Conservation (phyloP, 2,888 invertebrate genomes). For the Lamproptera curius region DNA sequence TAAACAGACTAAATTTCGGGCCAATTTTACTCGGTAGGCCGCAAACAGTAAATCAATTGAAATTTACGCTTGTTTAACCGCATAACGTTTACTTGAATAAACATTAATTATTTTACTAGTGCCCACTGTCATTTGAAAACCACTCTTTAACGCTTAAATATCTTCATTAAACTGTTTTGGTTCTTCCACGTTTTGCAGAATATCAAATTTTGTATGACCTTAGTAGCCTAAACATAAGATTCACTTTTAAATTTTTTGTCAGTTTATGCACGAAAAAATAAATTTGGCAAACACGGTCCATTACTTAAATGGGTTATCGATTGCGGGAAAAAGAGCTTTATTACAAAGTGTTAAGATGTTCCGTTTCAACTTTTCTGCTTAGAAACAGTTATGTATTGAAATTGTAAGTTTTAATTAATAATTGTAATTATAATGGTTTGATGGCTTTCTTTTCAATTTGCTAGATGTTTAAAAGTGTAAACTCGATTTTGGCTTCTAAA, state of each 20-base stretch:
- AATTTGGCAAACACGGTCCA: conserved; percentile 1
- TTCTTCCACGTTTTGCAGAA: neutral
- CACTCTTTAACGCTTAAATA: conserved; percentile 17
- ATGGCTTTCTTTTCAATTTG: conserved; percentile 1
- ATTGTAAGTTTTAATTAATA: conserved; percentile 3
- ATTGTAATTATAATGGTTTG: neutral
- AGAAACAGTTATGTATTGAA: neutral
- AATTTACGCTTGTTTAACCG: conserved; percentile 10
- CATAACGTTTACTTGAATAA: conserved; percentile 15
- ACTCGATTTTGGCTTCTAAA: too few relatives aligned
- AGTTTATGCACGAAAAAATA: neutral
- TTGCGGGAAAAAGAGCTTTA: conserved; percentile 9
- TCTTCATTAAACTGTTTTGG: conserved; percentile 13
- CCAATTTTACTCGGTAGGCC: neutral
- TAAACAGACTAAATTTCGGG: neutral
- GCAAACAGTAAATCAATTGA: conserved; percentile 14
- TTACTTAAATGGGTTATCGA: conserved; percentile 3
- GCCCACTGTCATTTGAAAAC: conserved; percentile 9
- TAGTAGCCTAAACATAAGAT: neutral
- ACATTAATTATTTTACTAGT: conserved; percentile 8
- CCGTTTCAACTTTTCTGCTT: neutral
- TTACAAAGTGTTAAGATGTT: neutral
- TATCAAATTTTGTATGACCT: neutral
- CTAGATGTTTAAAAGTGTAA: neutral
- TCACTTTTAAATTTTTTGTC: neutral